Evolutionary conservation across 2,113 vertebrate genomes (phyloP).

Genomic region (Thamnaconus septentrionalis): DNA sequence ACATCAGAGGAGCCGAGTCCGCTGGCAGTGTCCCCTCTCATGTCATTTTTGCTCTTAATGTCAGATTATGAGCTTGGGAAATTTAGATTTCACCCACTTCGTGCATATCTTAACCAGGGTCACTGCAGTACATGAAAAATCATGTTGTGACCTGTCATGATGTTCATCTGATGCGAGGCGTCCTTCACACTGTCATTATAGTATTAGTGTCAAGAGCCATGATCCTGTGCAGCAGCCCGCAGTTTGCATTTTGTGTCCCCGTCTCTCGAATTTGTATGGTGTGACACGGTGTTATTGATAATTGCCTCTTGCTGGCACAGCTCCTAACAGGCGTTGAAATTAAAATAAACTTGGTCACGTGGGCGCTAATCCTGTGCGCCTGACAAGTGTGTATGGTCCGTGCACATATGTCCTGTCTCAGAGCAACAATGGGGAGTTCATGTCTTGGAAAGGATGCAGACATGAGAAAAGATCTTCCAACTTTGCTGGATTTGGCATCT

Average conservation of each 20-base stretch:
- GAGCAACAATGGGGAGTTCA: background rate
- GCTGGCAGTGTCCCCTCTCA: conserved; percentile 10
- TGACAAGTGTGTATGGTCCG: background rate
- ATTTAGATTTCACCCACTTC: conserved; percentile 5
- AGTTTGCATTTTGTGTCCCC: no score
- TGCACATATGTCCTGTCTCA: background rate
- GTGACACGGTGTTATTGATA: no score
- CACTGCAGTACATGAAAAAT: background rate
- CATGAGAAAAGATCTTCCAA: background rate
- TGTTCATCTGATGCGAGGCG: conserved; percentile 8
- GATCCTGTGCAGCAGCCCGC: no score
- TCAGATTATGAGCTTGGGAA: conserved; percentile 13
- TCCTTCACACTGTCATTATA: background rate
- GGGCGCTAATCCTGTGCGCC: conserved; percentile 18
- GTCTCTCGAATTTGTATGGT: no score
- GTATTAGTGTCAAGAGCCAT: no score
- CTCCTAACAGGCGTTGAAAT: conserved; percentile 8
- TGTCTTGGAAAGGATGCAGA: background rate
- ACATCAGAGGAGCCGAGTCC: conserved; percentile 31
- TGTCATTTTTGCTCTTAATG: conserved; percentile 20
- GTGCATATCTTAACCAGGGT: conserved; percentile 3
- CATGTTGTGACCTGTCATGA: conserved; percentile 9
- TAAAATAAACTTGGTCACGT: conserved; percentile 36
- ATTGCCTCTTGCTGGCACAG: no score
- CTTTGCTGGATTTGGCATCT: background rate